Evolutionary conservation across 1,140 invertebrate genomes (phyloP).

Genomic region (Doryteuthis pealeii): DNA sequence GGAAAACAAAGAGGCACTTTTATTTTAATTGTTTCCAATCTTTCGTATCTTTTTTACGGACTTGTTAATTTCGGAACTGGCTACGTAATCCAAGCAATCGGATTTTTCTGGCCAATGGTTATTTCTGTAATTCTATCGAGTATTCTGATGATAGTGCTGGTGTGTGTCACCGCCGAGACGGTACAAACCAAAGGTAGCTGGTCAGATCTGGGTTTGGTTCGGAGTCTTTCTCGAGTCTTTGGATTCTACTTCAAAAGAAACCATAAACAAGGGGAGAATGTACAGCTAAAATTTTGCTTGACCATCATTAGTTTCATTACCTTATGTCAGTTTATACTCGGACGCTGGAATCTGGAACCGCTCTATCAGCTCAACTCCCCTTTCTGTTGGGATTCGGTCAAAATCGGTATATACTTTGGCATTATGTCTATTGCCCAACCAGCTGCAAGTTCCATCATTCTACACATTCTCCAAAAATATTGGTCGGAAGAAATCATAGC

Average conservation of each 20-base stretch:
- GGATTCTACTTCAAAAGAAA: neutral
- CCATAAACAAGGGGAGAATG: neutral
- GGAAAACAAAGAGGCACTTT: slow-evolving; percentile 3
- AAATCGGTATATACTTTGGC: slow-evolving; percentile 16
- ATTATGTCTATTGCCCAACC: slow-evolving; percentile 5
- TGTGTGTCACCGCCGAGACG: slow-evolving; percentile 10
- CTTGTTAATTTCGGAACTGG: neutral
- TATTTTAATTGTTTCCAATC: neutral
- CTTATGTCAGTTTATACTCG: slow-evolving; percentile 5
- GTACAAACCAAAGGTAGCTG: neutral
- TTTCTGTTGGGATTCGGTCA: slow-evolving; percentile 25
- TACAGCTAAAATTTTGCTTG: slow-evolving; percentile 17
- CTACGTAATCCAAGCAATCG: neutral
- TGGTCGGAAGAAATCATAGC: slow-evolving; percentile 15
- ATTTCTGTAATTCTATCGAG: neutral
- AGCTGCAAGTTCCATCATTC: slow-evolving; percentile 7
- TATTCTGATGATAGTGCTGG: neutral
- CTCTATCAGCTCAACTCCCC: slow-evolving; percentile 23
- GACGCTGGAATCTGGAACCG: slow-evolving; percentile 11
- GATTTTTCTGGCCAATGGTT: slow-evolving; percentile 14
- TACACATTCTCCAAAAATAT: slow-evolving; percentile 19
- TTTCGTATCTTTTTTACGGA: neutral
- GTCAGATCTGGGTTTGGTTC: neutral
- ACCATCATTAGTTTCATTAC: slow-evolving; percentile 15
- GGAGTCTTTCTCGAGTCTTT: neutral